Evolutionary conservation across 2,797 vertebrate genomes (phyloP), one percentile per base, ranked within the genome.

Genomic region (Xenops minutus): DNA sequence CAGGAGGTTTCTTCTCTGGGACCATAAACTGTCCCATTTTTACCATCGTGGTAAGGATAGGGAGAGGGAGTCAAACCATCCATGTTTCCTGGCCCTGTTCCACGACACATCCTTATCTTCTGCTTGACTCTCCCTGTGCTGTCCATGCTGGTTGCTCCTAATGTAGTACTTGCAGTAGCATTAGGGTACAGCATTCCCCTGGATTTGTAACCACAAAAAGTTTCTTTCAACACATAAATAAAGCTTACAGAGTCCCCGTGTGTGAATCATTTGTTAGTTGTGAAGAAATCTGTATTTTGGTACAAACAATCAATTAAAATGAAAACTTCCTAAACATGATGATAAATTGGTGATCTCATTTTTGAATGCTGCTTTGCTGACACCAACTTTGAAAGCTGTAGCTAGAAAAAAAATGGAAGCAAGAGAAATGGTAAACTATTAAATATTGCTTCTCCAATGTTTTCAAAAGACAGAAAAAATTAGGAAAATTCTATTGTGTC

Each of bases 21-120:
- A 44, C 1, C 0, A 0, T 5, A 15, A 20, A 43, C 46, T 71
- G 29, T 67, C 32, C 49, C 2, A 1, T 46, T 52, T 64, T 46
- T 62, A 48, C 48, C 7, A 3, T 8, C 2, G 15, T 23, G n/a
- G 29, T 4, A 7, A 48, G 18, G 5, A 4, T 55, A 18, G 24
- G 32, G 20, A 86, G 15, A 32, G 6, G 7, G 34, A 71, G 22
- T 44, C 6, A 5, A 39, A 36, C 2, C 0, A 3, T 14, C 15
- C 1, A 0, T 26, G 8, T 68, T 56, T 72, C 61, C 61, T 43
- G 10, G 19, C 37, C 7, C 22, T 49, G 3, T 68, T 68, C 24
- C 36, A 78, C 34, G 32, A 63, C 7, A 7, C 4, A 37, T 23
- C 7, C 10, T 51, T 73, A 18, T 7, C 11, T 76, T 49, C 58